phyloP scores from a whole-genome alignment of 2,888 invertebrate species.

The Ganaspis brasiliensis region DNA sequence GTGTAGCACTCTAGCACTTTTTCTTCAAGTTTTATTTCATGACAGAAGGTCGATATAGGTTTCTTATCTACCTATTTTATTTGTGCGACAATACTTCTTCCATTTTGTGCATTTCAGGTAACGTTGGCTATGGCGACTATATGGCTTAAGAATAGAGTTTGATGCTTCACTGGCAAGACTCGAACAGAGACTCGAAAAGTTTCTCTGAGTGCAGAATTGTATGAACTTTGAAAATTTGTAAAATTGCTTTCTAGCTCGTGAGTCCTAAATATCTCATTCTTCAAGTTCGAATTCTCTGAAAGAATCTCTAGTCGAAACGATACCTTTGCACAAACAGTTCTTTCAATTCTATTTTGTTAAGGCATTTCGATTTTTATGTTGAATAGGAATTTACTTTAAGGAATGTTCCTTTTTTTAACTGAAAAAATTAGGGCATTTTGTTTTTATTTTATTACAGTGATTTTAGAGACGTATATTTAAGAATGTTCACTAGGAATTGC shows the following conservation, averaged over 20 bases:
- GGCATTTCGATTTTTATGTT: too few species aligned
- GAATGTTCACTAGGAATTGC: too few species aligned
- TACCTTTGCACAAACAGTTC: too few species aligned
- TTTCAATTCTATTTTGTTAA: too few species aligned
- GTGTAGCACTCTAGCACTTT: constrained; percentile 43
- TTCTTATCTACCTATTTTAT: constrained; percentile 50
- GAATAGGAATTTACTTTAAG: too few species aligned
- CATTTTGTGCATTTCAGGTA: constrained; percentile 33
- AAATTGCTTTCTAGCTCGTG: constrained; percentile 10
- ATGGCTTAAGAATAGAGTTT: constrained; percentile 31
- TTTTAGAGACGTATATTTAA: too few species aligned
- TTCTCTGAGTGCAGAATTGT: constrained; percentile 6
- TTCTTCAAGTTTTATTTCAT: constrained; percentile 49
- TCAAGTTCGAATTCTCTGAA: background rate
- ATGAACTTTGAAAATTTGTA: constrained; percentile 14
- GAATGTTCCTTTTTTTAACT: too few species aligned
- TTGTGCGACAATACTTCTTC: constrained; percentile 51
- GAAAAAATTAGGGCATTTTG: too few species aligned
- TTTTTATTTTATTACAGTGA: too few species aligned
- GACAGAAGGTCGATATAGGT: constrained; percentile 23
- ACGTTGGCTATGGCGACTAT: background rate
- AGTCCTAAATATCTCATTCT: background rate
- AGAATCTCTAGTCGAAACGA: too few species aligned
- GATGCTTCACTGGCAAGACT: constrained; percentile 26
- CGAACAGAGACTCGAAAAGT: constrained; percentile 7